Base-by-base conservation (phyloP, 2,888 invertebrate species). In the Scaptomyza polygonia region DNA sequence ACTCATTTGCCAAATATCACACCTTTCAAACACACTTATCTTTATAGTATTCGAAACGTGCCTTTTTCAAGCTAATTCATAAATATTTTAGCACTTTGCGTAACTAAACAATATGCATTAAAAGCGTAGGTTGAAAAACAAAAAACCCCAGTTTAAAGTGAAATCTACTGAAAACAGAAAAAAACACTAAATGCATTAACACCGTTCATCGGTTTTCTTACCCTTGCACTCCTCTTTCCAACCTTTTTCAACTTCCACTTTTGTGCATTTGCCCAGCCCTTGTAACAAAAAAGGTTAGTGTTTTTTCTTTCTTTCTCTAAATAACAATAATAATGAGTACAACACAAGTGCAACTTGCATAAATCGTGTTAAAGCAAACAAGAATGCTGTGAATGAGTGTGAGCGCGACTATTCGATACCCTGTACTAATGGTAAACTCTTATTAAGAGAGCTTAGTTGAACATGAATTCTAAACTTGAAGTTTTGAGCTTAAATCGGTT, bases 211-310 rank as follows among this genome's bases (percentile, higher is more conserved):
- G 32, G 12, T 12, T 45, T 45, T 32, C 32, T 2, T 6, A 3
- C 11, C 2, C 29, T 18, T 25, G 25, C 25, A 6, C 3, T n/a
- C 18, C 56, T 27, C 3, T 16, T 7, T 18, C 18, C n/a, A 12
- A 30, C 39, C 16, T n/a, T 12, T 12, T 18, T 16, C 40, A 30
- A 49, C 49, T 49, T 25, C 49, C 49, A 49, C 49, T 47, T 34
- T 40, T 16, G n/a, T 25, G 25, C 18, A 34, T 48, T 48, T 57
- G 69, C 39, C 66, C 49, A 68, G 49, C 83, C 85, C 81, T 77
- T 88, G 84, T 68, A 86, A 73, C 66, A 65, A 52, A 82, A 82
- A 87, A 57, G 44, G 69, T 58, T 69, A n/a, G n/a, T n/a, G 21
- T 65, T 67, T 47, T 52, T 40, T 39, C n/a, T n/a, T n/a, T n/a